Percentiles rank a stretch among this genome's conserved stretches.
phyloP scores from a whole-genome alignment of 2,888 invertebrate species.

The Caenorhabditis drosophilae region DNA sequence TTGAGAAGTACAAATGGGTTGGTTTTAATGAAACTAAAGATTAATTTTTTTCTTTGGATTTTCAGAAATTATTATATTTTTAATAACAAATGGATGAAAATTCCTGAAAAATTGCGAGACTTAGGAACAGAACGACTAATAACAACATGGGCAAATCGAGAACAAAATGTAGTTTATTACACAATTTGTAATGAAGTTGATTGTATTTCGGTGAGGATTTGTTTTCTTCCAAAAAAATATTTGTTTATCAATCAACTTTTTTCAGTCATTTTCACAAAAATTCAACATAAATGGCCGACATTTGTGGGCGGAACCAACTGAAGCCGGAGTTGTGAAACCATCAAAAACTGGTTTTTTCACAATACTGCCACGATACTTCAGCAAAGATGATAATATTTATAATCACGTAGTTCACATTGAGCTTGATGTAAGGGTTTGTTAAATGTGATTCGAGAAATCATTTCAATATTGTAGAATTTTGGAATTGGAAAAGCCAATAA shows the following conservation, averaged over 20 bases:
- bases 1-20: conserved; percentile 34
- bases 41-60: no score
- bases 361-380: conserved; percentile 68
- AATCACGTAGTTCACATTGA: conserved; percentile 70
- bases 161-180: conserved; percentile 51
- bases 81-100: conserved; percentile 48
- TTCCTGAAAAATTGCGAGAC: conserved; percentile 18
- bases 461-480: no score
- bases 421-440: conserved; percentile 49
- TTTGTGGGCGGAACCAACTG: conserved; percentile 57
- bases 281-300: conserved; percentile 40
- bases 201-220: conserved; percentile 50
- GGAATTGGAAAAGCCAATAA: conserved; percentile 44
- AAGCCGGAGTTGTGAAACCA: conserved; percentile 44
- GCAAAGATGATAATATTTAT: conserved; percentile 67
- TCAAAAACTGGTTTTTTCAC: conserved; percentile 68
- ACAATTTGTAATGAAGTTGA: conserved; percentile 52
- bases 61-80: conserved; percentile 52
- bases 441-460: no score
- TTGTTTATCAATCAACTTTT: no score
- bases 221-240: no score
- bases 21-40: conserved; percentile 4
- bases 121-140: conserved; percentile 48
- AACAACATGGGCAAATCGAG: conserved; percentile 57
- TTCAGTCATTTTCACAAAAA: conserved; percentile 44